Conservation (phyloP, 2,888 invertebrate species). For the Eilema depressum region DNA sequence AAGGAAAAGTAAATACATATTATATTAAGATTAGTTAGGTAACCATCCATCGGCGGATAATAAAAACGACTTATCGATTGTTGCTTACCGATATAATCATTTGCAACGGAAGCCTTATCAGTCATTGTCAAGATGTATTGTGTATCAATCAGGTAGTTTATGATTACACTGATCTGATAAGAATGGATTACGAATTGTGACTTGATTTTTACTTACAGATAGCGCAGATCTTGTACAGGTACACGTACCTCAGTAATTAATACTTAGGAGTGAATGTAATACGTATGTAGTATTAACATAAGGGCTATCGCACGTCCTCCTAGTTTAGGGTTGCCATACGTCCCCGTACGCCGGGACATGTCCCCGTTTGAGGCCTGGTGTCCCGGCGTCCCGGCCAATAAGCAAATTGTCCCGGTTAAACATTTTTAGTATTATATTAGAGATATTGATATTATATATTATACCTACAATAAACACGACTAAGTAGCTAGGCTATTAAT, state of each 20-base stretch:
- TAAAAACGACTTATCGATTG: conserved; percentile 7
- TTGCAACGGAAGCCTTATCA: conserved; percentile 17
- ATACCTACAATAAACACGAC: too few species aligned
- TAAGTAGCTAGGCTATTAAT: too few species aligned
- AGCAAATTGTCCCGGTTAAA: too few species aligned
- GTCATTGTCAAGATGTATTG: conserved; percentile 18
- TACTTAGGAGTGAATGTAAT: too few species aligned
- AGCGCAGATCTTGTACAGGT: not conserved
- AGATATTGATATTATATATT: too few species aligned
- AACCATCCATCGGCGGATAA: not conserved
- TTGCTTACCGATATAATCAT: conserved; percentile 9
- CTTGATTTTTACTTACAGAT: not conserved
- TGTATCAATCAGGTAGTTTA: conserved; percentile 15
- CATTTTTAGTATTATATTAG: too few species aligned
- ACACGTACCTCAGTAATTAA: not conserved
- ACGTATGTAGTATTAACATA: too few species aligned
- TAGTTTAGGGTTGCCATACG: too few species aligned
- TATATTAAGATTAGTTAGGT: not conserved
- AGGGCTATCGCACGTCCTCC: too few species aligned
- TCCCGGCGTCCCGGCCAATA: too few species aligned
- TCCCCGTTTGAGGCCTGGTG: too few species aligned
- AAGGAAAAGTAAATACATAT: not conserved
- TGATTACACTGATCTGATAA: conserved; percentile 12
- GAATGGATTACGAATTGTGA: not conserved
- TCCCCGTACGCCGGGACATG: too few species aligned